Base-by-base conservation (phyloP, 2,888 invertebrate species). In the Phorcus lineatus region DNA sequence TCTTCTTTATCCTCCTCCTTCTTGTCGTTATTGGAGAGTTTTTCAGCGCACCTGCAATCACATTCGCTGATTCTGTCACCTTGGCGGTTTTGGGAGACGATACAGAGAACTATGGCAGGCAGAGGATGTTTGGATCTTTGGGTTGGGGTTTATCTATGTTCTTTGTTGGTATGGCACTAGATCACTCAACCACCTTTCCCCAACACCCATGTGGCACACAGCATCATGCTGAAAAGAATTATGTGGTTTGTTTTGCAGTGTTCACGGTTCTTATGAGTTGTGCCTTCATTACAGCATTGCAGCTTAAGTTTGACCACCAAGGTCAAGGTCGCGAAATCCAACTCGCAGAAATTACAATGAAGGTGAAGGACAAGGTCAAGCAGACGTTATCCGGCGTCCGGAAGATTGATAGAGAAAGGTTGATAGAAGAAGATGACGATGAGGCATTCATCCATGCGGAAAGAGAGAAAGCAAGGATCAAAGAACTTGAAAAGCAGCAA, bases 61-160 rank as follows among this genome's bases (percentile, higher is more conserved):
- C 98, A 0, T 94, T 99, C 77, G 99, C 98, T 0, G 91, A 94
- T 97, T 62, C 96, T 47, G 92, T 91, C 36, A 93, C 92, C 0
- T 84, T 93, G 52, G 90, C 91, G 0, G 94, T 97, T 85, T 95
- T 98, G 0, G 98, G 97, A 0, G 97, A 97, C 91, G 97, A 94
- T 81, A 92, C 93, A 3, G 94, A 94, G 83, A 94, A 96, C 87
- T 94, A 99, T 93, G 99, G 99, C 0, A 97, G 98, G 90, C 99
- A 99, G 94, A 95, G 99, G 87, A 98, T 99, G 97, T 99, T 98
- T 92, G 98, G 98, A 1, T 98, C 98, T 22, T 94, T 99, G 80
- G 99, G 99, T 67, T 99, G 99, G 99, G 99, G 98, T 40, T 94
- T 99, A 88, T 97, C 99, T 70, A 99, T 99, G 99, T 99, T 99